Conservation (phyloP, 2,888 invertebrate genomes). For the Crematogaster levior region DNA sequence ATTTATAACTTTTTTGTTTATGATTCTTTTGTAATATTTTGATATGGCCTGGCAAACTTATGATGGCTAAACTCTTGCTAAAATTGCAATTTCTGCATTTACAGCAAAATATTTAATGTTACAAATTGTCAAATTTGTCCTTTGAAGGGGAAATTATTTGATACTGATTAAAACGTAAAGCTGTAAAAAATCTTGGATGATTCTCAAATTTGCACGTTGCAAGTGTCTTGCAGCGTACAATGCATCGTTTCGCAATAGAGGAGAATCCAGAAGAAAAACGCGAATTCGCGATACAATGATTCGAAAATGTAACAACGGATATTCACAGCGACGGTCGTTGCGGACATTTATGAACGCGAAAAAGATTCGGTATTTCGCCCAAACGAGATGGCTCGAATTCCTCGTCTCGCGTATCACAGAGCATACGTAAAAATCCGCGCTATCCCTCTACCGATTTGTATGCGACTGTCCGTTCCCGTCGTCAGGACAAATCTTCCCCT, state of each 20-base stretch:
- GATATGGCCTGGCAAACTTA: neutral
- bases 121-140: neutral
- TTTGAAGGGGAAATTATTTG: neutral
- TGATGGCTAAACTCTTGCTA: neutral
- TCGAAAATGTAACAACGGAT: neutral
- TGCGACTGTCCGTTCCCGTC: constrained; percentile 35
- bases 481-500: constrained; percentile 33
- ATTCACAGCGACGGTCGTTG: neutral
- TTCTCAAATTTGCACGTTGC: neutral
- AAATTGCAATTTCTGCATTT: neutral
- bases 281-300: constrained; percentile 19
- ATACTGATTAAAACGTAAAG: neutral
- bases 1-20: neutral
- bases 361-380: constrained; percentile 22
- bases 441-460: constrained; percentile 35
- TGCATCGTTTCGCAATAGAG: neutral
- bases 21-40: neutral
- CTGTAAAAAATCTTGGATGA: neutral
- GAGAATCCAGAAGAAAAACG: neutral
- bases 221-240: neutral
- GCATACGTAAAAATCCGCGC: constrained; percentile 38
- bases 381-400: constrained; percentile 36
- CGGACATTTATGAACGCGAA: constrained; percentile 22
- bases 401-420: constrained; percentile 45
- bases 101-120: neutral